Evolutionary conservation across 2,113 vertebrate genomes (phyloP).

Genomic region (Nannospalax galili): DNA sequence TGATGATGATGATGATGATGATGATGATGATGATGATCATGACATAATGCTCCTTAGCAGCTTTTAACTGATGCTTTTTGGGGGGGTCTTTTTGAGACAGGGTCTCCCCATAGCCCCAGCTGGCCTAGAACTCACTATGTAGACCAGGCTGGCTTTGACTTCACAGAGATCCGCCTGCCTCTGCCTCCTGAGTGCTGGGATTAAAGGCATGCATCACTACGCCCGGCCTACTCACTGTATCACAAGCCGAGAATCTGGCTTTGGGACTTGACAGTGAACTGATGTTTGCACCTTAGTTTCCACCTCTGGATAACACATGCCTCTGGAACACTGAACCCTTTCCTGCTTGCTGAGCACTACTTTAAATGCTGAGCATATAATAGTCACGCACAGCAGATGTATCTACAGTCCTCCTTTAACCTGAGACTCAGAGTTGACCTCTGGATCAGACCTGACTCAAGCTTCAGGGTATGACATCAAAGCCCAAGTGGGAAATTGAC

Average conservation of each 20-base stretch:
- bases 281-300: neutral
- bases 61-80: neutral
- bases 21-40: neutral
- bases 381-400: neutral
- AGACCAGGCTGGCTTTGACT: too few species aligned
- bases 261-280: neutral
- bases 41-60: neutral
- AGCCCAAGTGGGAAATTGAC: too few species aligned
- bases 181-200: too few species aligned
- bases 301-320: rapidly evolving
- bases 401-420: neutral
- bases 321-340: neutral
- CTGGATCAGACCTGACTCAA: neutral
- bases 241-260: neutral
- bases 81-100: too few species aligned
- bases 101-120: too few species aligned
- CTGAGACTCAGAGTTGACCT: neutral
- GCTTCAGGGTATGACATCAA: neutral
- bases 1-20: neutral
- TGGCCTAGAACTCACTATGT: too few species aligned
- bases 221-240: too few species aligned
- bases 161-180: too few species aligned
- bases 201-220: too few species aligned
- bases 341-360: neutral
- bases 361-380: neutral